Evolutionary conservation across 1,140 invertebrate genomes (phyloP), one percentile per base, ranked within the genome.

Genomic region (Zaprionus capensis): DNA sequence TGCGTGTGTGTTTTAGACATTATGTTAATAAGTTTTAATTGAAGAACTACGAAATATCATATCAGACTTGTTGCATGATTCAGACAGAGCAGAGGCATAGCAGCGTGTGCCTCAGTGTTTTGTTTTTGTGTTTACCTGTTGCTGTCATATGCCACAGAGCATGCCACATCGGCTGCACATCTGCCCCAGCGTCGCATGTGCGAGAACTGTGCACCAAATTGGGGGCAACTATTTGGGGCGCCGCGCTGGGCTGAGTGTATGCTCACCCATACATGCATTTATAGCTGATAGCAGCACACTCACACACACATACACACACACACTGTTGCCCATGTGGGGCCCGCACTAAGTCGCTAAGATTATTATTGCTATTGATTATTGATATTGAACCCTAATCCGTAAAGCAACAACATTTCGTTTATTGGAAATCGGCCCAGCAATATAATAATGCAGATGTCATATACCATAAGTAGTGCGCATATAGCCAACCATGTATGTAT

Each of bases 21-120:
- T 84, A 84, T 85, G 82, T 85, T 86, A 84, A 84, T 84, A 71
- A 78, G 46, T 81, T 84, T 84, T 81, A 84, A 84, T 84, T 84
- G 82, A 78, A 69, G 78, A 71, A 59, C 72, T 59, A 61, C 56
- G 38, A 55, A 62, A 61, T 66, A 75, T 71, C 57, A 62, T 59
- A 22, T 59, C 12, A 14, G 24, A 67, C 65, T 67, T 67, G 65
- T 58, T 67, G 65, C 26, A 46, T 67, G 56, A 56, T 26, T 56
- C 53, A 26, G 17, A 12, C 44, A 4, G 22, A 22, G 22, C 2
- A 22, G 22, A 14, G 31, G 31, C 28, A 17, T 14, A 2, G 31
- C 9, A 34, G 31, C 9, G 2, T 59, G 20, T 38, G 7, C 34
- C 11, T 7, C 20, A 26, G 34, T 2, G 22, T 15, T 38, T 38